Evolutionary conservation across 2,797 vertebrate genomes (phyloP).

Genomic region (Sebastolobus alascanus): DNA sequence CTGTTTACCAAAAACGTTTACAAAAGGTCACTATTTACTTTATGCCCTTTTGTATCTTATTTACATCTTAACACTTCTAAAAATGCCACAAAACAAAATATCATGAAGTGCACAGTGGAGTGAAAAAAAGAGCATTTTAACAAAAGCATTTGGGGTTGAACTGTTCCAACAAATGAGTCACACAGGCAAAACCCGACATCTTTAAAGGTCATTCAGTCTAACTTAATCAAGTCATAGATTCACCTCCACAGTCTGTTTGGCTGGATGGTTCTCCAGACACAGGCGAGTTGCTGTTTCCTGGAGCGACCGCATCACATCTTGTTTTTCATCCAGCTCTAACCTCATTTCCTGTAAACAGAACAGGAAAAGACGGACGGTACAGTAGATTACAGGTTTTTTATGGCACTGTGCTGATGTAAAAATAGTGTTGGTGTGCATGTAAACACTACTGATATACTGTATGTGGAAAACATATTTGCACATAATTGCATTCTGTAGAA

Average conservation of each 20-base stretch:
- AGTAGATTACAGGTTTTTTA: neutral
- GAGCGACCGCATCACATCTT: slow-evolving; percentile 91
- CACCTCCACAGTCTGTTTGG: slow-evolving; percentile 98
- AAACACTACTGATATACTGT: neutral
- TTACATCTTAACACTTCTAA: neutral
- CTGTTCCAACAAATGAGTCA: neutral
- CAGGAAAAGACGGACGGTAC: neutral
- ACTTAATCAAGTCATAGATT: neutral
- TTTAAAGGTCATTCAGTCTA: slow-evolving; percentile 43
- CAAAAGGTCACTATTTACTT: neutral
- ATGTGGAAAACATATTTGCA: neutral
- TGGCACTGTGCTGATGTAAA: neutral
- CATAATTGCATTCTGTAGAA: neutral
- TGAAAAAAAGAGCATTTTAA: neutral
- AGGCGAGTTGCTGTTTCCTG: slow-evolving; percentile 93
- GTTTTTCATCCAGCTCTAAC: slow-evolving; percentile 92
- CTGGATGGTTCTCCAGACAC: slow-evolving; percentile 95
- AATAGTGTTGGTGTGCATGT: neutral
- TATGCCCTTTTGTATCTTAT: neutral
- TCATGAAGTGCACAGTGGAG: neutral
- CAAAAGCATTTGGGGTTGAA: neutral
- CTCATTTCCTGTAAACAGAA: slow-evolving; percentile 88
- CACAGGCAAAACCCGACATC: neutral
- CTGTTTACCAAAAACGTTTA: neutral
- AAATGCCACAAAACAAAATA: neutral